Percentiles rank a stretch among this genome's conserved stretches.
phyloP scores from a whole-genome alignment of 2,888 invertebrate species.

The Acanthosepion esculentum region DNA sequence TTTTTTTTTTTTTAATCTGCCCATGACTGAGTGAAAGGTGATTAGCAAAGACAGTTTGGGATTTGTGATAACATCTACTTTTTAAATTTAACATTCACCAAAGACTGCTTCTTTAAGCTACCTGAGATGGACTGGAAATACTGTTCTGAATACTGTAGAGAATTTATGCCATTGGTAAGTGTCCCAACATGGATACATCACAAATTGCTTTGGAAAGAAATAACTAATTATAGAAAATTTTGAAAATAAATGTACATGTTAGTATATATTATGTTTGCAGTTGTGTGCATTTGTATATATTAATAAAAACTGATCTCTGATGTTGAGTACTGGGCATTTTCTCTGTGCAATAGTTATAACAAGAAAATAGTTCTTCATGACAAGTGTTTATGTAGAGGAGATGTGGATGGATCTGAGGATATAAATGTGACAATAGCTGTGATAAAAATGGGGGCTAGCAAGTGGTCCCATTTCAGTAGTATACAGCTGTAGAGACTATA shows the following conservation, averaged over 20 bases:
- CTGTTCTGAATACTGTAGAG: background rate
- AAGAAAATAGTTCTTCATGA: background rate
- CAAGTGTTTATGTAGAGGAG: background rate
- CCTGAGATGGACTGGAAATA: conserved; percentile 33
- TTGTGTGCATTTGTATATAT: conserved; percentile 11
- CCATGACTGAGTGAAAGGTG: background rate
- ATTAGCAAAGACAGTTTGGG: conserved; percentile 2
- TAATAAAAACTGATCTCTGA: background rate
- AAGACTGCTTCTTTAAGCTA: conserved; percentile 21
- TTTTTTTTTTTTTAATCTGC: background rate
- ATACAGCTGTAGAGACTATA: background rate
- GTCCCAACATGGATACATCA: conserved; percentile 20
- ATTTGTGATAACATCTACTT: background rate
- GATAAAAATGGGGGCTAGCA: conserved; percentile 25
- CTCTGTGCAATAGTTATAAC: background rate
- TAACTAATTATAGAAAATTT: background rate
- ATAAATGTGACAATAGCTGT: background rate
- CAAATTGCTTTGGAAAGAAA: conserved; percentile 33
- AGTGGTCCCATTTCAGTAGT: conserved; percentile 33
- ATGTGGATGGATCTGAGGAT: conserved; percentile 33
- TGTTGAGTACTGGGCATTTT: background rate
- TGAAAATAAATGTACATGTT: background rate
- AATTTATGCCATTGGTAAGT: background rate
- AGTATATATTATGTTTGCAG: background rate
- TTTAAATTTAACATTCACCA: conserved; percentile 5